These are phyloP conservation scores for Seladonia tumulorum DNA, from an alignment of 2,888 invertebrate species.

Conservation along the genomic window DNA sequence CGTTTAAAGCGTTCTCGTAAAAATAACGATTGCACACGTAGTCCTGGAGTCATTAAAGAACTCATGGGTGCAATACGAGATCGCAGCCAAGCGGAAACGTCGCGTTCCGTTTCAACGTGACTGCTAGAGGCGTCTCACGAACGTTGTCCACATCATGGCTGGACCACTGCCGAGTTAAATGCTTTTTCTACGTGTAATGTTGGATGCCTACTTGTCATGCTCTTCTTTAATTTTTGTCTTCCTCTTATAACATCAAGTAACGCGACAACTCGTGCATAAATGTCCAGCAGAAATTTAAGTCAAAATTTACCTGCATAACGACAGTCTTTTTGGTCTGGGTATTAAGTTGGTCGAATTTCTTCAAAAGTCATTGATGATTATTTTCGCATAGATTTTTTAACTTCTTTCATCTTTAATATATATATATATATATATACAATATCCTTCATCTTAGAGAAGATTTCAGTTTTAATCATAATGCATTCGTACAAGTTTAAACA, in stretches of 20 bases:
- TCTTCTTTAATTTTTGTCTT: conserved; percentile 20
- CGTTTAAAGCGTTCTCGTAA: conserved; percentile 68
- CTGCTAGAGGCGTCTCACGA: conserved; percentile 69
- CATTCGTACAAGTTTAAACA: no score
- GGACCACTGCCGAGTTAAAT: conserved; percentile 63
- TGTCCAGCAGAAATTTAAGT: not conserved
- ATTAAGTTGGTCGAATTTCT: not conserved
- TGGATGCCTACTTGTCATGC: conserved; percentile 3
- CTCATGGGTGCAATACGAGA: conserved; percentile 70
- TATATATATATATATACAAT: not conserved
- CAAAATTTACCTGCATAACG: not conserved
- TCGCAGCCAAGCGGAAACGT: conserved; percentile 64
- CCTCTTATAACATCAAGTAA: not conserved
- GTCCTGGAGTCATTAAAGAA: conserved; percentile 78
- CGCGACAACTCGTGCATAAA: not conserved
- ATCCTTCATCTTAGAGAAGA: no score
- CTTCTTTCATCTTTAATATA: not conserved
- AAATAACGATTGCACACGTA: conserved; percentile 77
- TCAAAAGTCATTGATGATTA: not conserved
- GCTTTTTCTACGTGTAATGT: conserved; percentile 44
- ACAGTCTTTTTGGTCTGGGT: not conserved
- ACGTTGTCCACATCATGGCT: conserved; percentile 57
- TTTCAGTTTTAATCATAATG: not conserved
- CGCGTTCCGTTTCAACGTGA: conserved; percentile 73
- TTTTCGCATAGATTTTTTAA: not conserved